Evolutionary conservation across 2,113 vertebrate species (phyloP).

Genomic region (Microtus pennsylvanicus): DNA sequence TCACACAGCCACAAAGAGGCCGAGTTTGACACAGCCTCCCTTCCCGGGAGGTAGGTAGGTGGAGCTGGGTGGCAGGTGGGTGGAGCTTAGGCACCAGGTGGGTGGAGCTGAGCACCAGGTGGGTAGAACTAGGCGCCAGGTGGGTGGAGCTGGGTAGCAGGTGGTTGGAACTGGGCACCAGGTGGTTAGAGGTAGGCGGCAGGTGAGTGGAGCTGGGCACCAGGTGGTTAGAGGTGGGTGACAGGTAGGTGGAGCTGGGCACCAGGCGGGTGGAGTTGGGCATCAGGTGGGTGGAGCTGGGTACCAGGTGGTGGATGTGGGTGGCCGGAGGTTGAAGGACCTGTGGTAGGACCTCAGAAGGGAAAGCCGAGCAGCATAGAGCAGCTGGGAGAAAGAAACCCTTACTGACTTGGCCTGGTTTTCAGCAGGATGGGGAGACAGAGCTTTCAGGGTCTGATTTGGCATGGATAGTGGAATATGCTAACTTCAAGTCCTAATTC

Average conservation of each 20-base stretch:
- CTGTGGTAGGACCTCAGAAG: neutral
- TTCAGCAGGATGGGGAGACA: neutral
- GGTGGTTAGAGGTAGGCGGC: no score
- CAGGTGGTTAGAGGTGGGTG: neutral
- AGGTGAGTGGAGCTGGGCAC: no score
- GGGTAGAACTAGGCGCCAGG: neutral
- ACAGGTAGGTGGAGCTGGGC: no score
- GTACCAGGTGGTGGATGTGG: no score
- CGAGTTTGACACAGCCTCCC: neutral
- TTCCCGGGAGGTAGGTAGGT: neutral
- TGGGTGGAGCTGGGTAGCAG: neutral
- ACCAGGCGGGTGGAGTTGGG: no score
- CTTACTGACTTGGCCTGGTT: neutral
- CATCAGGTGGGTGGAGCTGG: no score
- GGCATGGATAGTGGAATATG: neutral
- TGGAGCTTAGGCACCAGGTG: neutral
- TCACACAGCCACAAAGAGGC: neutral
- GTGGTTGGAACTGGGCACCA: neutral
- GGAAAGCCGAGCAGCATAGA: rapidly evolving
- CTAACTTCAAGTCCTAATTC: neutral
- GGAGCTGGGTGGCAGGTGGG: no score
- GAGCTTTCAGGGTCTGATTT: neutral
- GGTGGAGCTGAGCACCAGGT: neutral
- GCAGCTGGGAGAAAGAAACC: rapidly evolving
- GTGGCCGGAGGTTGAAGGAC: neutral